These are phyloP conservation scores for Himalopsyche kuldschensis DNA, from an alignment of 2,888 invertebrate species.

Conservation along the genomic window DNA sequence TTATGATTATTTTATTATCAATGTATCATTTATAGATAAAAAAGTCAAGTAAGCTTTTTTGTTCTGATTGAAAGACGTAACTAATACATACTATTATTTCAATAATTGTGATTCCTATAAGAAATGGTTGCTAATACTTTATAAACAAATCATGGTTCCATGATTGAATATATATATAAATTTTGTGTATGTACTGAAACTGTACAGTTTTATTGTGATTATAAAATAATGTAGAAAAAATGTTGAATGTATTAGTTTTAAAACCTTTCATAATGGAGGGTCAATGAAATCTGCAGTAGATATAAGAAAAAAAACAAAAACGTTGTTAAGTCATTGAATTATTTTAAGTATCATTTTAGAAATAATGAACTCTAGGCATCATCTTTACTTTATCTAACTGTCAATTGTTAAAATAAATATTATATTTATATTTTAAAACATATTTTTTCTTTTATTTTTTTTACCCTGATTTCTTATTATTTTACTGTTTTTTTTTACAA, in stretches of 20 bases:
- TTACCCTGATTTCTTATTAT: slow-evolving; percentile 49
- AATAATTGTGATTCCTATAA: slow-evolving; percentile 31
- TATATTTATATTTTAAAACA: slow-evolving; percentile 63
- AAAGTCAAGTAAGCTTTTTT: background rate
- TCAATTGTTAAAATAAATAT: slow-evolving; percentile 61
- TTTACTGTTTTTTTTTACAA: slow-evolving; percentile 1
- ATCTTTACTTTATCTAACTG: slow-evolving; percentile 52
- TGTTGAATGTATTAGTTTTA: background rate
- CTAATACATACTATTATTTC: background rate
- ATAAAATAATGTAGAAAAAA: slow-evolving; percentile 15
- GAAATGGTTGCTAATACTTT: slow-evolving; percentile 32
- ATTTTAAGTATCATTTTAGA: slow-evolving; percentile 58
- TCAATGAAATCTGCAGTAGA: slow-evolving; percentile 3
- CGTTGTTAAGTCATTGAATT: slow-evolving; percentile 49
- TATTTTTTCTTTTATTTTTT: slow-evolving; percentile 50
- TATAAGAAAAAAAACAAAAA: slow-evolving; percentile 3
- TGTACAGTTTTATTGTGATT: slow-evolving; percentile 23
- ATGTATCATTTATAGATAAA: background rate
- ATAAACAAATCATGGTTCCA: background rate
- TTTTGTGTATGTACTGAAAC: slow-evolving; percentile 1
- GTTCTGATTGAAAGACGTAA: background rate
- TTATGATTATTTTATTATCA: too few species aligned
- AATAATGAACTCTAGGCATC: slow-evolving; percentile 45
- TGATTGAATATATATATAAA: slow-evolving; percentile 6
- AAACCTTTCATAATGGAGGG: background rate